phyloP scores from a whole-genome alignment of 1,140 invertebrate genomes.

The Penaeus chinensis region DNA sequence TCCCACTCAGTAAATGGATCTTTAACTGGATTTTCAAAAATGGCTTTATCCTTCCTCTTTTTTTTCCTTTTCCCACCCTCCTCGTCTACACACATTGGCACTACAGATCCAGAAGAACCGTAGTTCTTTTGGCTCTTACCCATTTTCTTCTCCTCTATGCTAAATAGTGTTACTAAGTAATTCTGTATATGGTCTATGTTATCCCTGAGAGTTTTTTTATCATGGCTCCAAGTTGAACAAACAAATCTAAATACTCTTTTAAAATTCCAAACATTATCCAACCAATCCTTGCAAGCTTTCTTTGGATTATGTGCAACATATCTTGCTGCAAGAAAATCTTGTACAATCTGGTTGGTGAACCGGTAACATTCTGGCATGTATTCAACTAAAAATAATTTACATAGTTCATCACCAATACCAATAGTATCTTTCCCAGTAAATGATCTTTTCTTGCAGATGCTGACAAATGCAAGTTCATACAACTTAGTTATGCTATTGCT shows the following conservation, averaged over 20 bases:
- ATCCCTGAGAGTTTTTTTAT: neutral
- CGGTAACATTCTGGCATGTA: too few species aligned
- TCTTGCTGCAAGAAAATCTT: conserved; percentile 32
- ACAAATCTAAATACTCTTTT: conserved; percentile 37
- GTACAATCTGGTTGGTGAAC: conserved; percentile 17
- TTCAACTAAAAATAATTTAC: too few species aligned
- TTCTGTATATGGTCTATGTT: neutral
- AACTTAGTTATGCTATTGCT: too few species aligned
- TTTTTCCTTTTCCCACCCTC: neutral
- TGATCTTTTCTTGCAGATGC: too few species aligned
- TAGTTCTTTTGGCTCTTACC: neutral
- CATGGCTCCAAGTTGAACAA: conserved; percentile 28
- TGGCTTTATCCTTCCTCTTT: neutral
- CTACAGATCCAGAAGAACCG: neutral
- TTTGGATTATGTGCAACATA: conserved; percentile 13
- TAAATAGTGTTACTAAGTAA: conserved; percentile 2
- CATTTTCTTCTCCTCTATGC: neutral
- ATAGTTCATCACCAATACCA: too few species aligned
- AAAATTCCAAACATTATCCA: neutral
- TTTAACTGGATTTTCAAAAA: neutral
- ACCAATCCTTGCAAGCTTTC: conserved; percentile 22
- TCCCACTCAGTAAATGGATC: conserved; percentile 28
- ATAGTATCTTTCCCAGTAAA: too few species aligned
- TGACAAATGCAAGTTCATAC: too few species aligned
- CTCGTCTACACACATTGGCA: neutral